phyloP scores from a whole-genome alignment of 2,113 vertebrate genomes.

The Caretta caretta region DNA sequence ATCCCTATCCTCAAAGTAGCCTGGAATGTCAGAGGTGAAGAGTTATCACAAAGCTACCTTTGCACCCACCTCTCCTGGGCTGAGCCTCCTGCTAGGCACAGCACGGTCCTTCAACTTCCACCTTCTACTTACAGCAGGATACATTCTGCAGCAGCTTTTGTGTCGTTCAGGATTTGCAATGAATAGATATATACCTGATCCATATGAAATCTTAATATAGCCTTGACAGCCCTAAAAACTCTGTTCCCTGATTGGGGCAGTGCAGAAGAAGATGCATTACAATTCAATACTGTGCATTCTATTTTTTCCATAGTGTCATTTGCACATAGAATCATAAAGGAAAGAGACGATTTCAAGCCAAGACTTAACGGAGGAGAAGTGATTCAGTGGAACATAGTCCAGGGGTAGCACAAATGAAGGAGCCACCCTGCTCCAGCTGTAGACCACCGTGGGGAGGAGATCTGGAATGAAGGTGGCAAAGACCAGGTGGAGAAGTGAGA shows the following conservation, averaged over 20 bases:
- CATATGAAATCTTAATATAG: neutral
- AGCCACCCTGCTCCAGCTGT: neutral
- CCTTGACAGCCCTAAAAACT: neutral
- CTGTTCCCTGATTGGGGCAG: neutral
- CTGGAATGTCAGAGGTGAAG: neutral
- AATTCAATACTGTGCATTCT: neutral
- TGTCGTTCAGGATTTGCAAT: neutral
- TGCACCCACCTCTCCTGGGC: neutral
- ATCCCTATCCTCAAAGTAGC: neutral
- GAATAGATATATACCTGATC: neutral
- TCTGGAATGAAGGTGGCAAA: neutral
- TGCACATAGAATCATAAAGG: neutral
- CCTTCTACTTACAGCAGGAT: neutral
- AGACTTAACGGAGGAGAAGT: neutral
- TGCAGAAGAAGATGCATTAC: neutral
- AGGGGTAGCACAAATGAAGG: neutral
- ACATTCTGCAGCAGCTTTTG: neutral
- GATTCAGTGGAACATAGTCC: neutral
- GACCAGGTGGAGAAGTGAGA: rapidly evolving
- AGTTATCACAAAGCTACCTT: neutral
- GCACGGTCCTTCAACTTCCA: neutral
- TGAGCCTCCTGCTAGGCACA: neutral
- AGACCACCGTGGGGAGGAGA: neutral
- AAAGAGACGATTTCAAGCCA: neutral
- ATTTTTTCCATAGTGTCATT: neutral